Percentiles rank a stretch among this genome's conserved stretches.
phyloP scores from a whole-genome alignment of 1,140 invertebrate species.

The Manduca sexta region DNA sequence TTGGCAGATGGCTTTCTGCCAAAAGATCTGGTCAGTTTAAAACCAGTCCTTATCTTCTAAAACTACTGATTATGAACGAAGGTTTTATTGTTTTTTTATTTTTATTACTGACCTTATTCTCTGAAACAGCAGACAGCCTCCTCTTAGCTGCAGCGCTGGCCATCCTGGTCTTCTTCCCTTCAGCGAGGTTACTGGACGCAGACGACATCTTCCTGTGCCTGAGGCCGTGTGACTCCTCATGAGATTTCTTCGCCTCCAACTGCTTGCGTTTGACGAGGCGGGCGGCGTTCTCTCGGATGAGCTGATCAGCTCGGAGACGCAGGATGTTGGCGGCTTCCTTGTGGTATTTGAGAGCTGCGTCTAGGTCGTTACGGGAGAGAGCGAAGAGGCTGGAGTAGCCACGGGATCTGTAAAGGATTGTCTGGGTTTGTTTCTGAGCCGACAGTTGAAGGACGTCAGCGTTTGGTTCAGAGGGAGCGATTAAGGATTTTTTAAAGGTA shows the following conservation, averaged over 20 bases:
- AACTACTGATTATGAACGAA: no score
- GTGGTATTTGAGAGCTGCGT: conserved; percentile 91
- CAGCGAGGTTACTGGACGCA: conserved; percentile 21
- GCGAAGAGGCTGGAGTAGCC: conserved; percentile 95
- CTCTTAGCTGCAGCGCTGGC: conserved; percentile 34
- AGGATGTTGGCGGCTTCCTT: conserved; percentile 91
- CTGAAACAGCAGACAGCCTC: conserved; percentile 42
- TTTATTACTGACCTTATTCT: conserved; percentile 34
- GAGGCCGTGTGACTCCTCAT: conserved; percentile 6
- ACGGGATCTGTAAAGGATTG: conserved; percentile 75
- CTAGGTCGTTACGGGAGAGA: conserved; percentile 89
- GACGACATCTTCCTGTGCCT: conserved; percentile 28
- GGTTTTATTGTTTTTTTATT: no score
- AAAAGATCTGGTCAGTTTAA: no score
- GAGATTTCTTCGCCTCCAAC: conserved; percentile 24
- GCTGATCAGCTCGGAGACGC: conserved; percentile 85
- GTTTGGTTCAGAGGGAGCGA: no score
- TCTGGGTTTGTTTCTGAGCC: no score
- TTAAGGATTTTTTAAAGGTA: no score
- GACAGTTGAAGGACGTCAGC: no score
- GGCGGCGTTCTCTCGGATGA: conserved; percentile 81
- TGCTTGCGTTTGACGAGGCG: conserved; percentile 47
- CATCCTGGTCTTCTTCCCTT: conserved; percentile 21
- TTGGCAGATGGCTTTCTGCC: no score
- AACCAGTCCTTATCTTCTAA: no score